Conservation (phyloP, 2,888 invertebrate genomes). For the Pristionchus arcanus region DNA sequence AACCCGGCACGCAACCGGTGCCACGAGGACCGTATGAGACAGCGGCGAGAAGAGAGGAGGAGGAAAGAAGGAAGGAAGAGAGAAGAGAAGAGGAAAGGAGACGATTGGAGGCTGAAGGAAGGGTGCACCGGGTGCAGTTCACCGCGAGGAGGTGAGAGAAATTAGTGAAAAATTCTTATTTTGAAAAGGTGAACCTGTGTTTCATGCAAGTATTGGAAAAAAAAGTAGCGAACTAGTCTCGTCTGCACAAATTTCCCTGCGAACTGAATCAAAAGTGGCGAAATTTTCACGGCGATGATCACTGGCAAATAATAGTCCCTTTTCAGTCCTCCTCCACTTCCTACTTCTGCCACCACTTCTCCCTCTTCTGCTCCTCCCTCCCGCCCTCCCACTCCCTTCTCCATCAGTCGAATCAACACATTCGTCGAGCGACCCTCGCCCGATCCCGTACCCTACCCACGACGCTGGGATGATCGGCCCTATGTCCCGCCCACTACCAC, state of each 20-base stretch:
- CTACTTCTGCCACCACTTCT: background rate
- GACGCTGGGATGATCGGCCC: conserved; percentile 19
- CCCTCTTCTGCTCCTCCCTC: conserved; percentile 26
- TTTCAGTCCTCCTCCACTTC: background rate
- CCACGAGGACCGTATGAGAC: conserved; percentile 6
- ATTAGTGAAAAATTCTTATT: no score
- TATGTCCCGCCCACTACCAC: background rate
- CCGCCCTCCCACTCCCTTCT: conserved; percentile 48
- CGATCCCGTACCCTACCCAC: conserved; percentile 43
- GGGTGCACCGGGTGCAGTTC: background rate
- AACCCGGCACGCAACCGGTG: conserved; percentile 7
- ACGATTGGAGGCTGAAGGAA: background rate
- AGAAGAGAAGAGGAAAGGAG: conserved; percentile 17
- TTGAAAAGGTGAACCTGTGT: no score
- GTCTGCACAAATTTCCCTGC: no score
- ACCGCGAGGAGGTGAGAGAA: background rate
- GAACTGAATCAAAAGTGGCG: background rate
- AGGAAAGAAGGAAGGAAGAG: background rate
- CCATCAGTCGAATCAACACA: conserved; percentile 33
- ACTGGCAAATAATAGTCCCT: no score
- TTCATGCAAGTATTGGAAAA: no score
- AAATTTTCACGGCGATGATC: no score
- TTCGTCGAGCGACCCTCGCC: conserved; percentile 36
- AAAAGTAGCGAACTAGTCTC: no score
- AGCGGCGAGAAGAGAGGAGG: background rate